These are phyloP conservation scores for Speoplatyrhinus poulsoni DNA, from an alignment of 2,113 vertebrate genomes.

Conservation along the genomic window DNA sequence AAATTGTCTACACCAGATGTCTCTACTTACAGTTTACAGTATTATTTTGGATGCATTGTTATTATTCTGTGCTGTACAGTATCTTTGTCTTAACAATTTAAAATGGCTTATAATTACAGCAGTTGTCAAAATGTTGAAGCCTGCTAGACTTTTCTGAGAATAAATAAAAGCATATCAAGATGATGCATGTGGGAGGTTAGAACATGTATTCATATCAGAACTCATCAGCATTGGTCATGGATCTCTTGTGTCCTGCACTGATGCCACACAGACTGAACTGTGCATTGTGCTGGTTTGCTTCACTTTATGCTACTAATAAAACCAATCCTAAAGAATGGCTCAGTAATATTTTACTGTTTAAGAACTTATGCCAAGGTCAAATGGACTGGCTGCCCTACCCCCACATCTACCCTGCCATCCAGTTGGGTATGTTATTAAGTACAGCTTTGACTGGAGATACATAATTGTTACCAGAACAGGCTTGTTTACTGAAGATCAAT, in stretches of 20 bases:
- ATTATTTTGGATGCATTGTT: slow-evolving; percentile 1
- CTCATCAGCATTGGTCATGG: neutral
- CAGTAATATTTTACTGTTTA: slow-evolving; percentile 10
- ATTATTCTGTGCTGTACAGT: neutral
- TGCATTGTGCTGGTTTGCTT: neutral
- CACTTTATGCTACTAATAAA: neutral
- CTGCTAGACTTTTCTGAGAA: slow-evolving; percentile 8
- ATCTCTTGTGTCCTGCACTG: neutral
- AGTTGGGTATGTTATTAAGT: slow-evolving; percentile 61
- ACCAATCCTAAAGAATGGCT: neutral
- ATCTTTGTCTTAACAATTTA: neutral
- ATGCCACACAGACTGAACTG: neutral
- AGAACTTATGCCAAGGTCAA: neutral
- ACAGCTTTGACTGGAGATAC: slow-evolving; percentile 40
- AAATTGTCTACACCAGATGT: slow-evolving; percentile 32
- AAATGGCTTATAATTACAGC: neutral
- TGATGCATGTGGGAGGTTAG: neutral
- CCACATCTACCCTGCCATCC: slow-evolving; percentile 29
- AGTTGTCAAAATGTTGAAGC: neutral
- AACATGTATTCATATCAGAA: neutral
- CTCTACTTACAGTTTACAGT: neutral
- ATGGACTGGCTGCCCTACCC: neutral
- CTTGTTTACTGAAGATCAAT: slow-evolving; percentile 58
- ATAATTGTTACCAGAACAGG: slow-evolving; percentile 65
- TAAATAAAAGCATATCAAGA: neutral